Conservation (phyloP, 2,888 invertebrate genomes). For the Pterostichus madidus region DNA sequence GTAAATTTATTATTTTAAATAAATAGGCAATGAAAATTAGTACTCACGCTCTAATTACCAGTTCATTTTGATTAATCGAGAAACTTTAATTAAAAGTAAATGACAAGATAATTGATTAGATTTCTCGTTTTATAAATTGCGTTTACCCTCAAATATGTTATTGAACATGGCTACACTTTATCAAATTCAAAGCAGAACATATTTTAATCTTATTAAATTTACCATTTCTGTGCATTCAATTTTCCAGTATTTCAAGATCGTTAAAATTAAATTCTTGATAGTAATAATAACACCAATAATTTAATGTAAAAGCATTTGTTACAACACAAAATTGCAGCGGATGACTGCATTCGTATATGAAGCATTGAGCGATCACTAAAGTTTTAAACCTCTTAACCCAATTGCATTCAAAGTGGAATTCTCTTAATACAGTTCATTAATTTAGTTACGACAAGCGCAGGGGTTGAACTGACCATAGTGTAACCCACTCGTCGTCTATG, state of each 20-base stretch:
- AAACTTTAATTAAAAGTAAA: conserved; percentile 43
- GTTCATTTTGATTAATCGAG: conserved; percentile 35
- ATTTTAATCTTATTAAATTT: conserved; percentile 49
- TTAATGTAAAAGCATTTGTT: conserved; percentile 3
- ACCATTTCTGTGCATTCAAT: conserved; percentile 35
- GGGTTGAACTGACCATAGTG: not conserved
- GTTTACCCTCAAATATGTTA: conserved; percentile 40
- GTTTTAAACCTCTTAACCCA: conserved; percentile 10
- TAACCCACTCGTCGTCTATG: conserved; percentile 1
- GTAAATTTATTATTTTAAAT: not conserved
- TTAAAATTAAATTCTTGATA: conserved; percentile 4
- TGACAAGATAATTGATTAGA: conserved; percentile 51
- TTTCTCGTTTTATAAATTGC: conserved; percentile 44
- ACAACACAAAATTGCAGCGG: not conserved
- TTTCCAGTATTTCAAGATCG: not conserved
- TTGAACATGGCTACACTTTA: conserved; percentile 15
- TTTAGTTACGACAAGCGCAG: conserved; percentile 30
- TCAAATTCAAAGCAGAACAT: conserved; percentile 13
- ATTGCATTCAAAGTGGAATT: conserved; percentile 32
- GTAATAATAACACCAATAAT: not conserved
- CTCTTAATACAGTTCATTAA: conserved; percentile 41
- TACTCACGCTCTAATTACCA: conserved; percentile 18
- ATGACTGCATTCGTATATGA: not conserved
- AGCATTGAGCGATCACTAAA: not conserved
- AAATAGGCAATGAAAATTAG: conserved; percentile 12